Base-by-base conservation (phyloP, 2,113 vertebrate genomes). In the Calyptommatus sinebrachiatus region DNA sequence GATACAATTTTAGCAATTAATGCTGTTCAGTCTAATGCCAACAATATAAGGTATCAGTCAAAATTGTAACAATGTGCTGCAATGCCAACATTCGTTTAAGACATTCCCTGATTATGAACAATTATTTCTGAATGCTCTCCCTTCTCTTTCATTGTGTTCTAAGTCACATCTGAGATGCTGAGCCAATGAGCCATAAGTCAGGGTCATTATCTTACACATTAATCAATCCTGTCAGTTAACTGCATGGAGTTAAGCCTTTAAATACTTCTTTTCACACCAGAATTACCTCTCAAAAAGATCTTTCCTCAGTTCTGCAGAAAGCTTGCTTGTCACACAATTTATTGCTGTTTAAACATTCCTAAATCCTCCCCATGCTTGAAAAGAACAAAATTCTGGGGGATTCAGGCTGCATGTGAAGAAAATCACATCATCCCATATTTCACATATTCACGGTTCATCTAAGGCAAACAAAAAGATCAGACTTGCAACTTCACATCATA, bases 251-350 rank as follows among this genome's bases (percentile, higher is more conserved):
- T 91, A 92, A 92, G 88, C 88, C 68, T 79, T 83, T 91, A 91
- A 93, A 89, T 86, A 88, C 86, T 91, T 90, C 86, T 90, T 89
- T 92, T 88, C 92, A 92, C 91, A 89, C 89, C 60, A 87, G 84
- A 89, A 90, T 85, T 82, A 81, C 82, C 80, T 75, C 82, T 84
- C n/a, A 80, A 73, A 7, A 88, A 72, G 62, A 22, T 72, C 83
- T 85, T 76, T 69, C 78, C 80, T 85, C 79, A 85, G 75, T 65
- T 46, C 57, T 1, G 0, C 24, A 81, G 79, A 84, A 85, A 71
- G 79, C 11, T 77, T 8, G n/a, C 35, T 80, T n/a, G 60, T 63
- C n/a, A 76, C 69, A 53, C n/a, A 88, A 46, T 46, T 76, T 74
- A 81, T 8, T 48, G 31, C 35, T 70, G 41, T 74, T 69, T 62